Base-by-base conservation (phyloP, 2,888 invertebrate genomes). In the Papilio protenor region DNA sequence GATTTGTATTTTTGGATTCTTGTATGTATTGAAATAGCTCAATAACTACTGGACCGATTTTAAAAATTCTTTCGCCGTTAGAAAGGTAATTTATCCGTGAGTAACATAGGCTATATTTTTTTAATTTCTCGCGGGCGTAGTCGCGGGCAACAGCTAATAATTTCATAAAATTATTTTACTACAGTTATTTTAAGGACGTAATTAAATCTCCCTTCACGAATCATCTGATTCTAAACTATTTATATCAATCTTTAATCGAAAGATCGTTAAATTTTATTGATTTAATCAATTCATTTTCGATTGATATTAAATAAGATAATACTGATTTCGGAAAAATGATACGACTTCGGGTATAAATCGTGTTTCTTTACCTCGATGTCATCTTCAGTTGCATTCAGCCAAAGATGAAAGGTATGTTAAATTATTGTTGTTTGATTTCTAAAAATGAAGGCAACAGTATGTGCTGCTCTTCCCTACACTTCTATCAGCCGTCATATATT, bases 221-320 rank as follows among this genome's bases (percentile, higher is more conserved):
- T 1, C 40, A 66, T 66, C 66, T n/a, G 66, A 66, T 66, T 45
- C 45, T 66, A 33, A 66, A 40, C 6, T 45, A 11, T 4, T 45
- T 66, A 33, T 71, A 76, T 76, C 76, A 33, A 12, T 21, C 18
- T 52, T 11, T 66, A 77, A 77, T 77, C 72, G 55, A 52, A 52
- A 72, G 61, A 77, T 77, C 77, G 55, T 77, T 45, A 45, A 23
- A 21, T 69, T 21, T 57, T 73, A 77, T 73, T 77, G 55, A 77
- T 73, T 16, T 61, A 74, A 77, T 77, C 77, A 71, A 69, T 49
- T 45, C 45, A 33, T 16, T 64, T 45, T 59, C 47, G 69, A 59
- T 70, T 74, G 70, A 74, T 77, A 71, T 45, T 21, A 70, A 57
- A 74, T 74, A 47, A 77, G 77, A 77, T 74, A n/a, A 57, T n/a